These are phyloP conservation scores for Harpagifer antarcticus DNA, from an alignment of 2,797 vertebrate genomes.

Conservation along the genomic window DNA sequence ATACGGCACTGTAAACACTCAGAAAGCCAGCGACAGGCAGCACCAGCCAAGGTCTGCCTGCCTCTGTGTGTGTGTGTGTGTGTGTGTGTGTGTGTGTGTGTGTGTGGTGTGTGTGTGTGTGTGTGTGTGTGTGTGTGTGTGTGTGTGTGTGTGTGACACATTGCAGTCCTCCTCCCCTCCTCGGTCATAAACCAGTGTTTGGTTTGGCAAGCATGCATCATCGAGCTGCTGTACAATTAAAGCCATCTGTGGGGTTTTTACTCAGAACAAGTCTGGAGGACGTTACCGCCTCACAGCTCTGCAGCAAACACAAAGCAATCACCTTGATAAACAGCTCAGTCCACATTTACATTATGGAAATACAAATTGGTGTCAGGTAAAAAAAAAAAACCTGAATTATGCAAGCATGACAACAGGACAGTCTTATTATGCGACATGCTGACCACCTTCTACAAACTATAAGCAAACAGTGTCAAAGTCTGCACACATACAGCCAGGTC, in stretches of 20 bases:
- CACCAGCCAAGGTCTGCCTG: conserved; percentile 22
- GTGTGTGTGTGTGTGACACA: conserved; percentile 38
- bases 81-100: conserved; percentile 52
- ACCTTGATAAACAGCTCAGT: conserved; percentile 11
- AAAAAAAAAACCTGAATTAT: not conserved
- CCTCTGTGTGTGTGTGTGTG: conserved; percentile 49
- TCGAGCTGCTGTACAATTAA: conserved; percentile 64
- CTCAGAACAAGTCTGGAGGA: conserved; percentile 33
- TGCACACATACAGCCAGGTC: conserved; percentile 2
- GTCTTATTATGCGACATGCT: not conserved
- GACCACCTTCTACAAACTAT: conserved; percentile 24
- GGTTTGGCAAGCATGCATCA: conserved; percentile 65
- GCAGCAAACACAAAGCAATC: conserved; percentile 30
- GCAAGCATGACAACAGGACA: not conserved
- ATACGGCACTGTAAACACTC: conserved; percentile 81
- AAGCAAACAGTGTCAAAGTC: conserved; percentile 33
- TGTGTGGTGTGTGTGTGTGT: conserved; percentile 36
- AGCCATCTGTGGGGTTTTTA: conserved; percentile 73
- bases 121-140: conserved; percentile 38
- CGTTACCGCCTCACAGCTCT: conserved; percentile 19
- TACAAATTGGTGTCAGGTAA: not conserved
- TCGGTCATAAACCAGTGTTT: conserved; percentile 75
- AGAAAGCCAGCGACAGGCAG: conserved; percentile 68
- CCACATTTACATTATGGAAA: not conserved
- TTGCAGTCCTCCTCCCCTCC: conserved; percentile 57